Evolutionary conservation across 2,113 vertebrate genomes (phyloP).

Genomic region (Xiphophorus maculatus): DNA sequence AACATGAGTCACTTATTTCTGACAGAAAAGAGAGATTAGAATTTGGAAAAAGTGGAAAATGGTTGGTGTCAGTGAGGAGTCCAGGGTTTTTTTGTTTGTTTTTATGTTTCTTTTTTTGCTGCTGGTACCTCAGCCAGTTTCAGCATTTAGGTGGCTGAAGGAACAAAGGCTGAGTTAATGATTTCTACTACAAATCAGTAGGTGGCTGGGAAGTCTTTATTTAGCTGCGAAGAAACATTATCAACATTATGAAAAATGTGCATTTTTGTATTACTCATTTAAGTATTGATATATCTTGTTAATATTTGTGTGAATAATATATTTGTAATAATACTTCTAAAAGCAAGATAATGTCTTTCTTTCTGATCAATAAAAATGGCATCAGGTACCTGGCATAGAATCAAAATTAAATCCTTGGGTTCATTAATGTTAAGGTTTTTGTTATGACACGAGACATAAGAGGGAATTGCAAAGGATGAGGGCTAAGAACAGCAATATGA

Average conservation of each 20-base stretch:
- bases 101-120: not conserved
- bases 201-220: too few species aligned
- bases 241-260: too few species aligned
- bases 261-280: too few species aligned
- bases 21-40: not conserved
- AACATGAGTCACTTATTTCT: not conserved
- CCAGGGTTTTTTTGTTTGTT: not conserved
- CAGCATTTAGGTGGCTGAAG: not conserved
- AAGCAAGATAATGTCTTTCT: constrained; percentile 10
- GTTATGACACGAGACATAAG: constrained; percentile 20
- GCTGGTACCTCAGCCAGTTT: not conserved
- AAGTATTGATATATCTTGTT: too few species aligned
- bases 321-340: not conserved
- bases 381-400: constrained; percentile 29
- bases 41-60: not conserved
- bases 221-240: too few species aligned
- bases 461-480: constrained; percentile 11
- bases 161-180: not conserved
- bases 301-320: too few species aligned
- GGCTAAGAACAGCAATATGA: constrained; percentile 47
- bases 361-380: constrained; percentile 11
- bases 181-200: too few species aligned
- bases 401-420: constrained; percentile 33
- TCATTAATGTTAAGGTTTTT: constrained; percentile 45
- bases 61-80: not conserved